Base-by-base conservation (phyloP, 2,888 invertebrate species). In the Cetonia aurata region DNA sequence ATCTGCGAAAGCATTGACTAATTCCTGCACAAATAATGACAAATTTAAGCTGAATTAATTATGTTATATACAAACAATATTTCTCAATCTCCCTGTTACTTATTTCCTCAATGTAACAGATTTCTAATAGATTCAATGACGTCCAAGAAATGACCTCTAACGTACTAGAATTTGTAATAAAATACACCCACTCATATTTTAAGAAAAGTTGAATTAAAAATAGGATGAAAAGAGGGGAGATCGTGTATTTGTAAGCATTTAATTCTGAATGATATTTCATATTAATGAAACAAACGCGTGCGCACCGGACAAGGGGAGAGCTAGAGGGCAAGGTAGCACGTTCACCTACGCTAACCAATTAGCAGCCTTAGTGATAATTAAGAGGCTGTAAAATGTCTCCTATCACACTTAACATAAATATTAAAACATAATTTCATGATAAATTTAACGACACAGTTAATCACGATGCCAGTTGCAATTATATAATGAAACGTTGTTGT, bases 211-310 rank as follows among this genome's bases (percentile, higher is more conserved):
- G 17, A 50, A 59, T 42, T n/a, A 62, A 50, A 65, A 65, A 52
- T 50, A 37, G 37, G 37, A 37, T 33, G n/a, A 17, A 50, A 48
- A 33, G 41, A 25, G 62, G 62, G 62, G 50, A 65, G 73, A 73
- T 74, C 73, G 73, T 72, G 73, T 69, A 66, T 72, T 75, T 73
- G 75, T 50, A 52, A n/a, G 31, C 62, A 65, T 73, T 71, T 76
- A 75, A 73, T 75, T 74, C 73, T 75, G 76, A 76, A 76, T 76
- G 75, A 74, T 73, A 76, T 72, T 72, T 73, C 73, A 73, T 69
- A 76, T 75, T 76, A 76, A 76, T 76, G 75, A 76, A 72, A 66
- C 60, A 69, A 71, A 73, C 72, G 73, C 75, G 72, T 72, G 74
- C 73, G 73, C 73, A 72, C 66, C 62, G 57, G 65, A 66, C 46